Evolutionary conservation across 2,113 vertebrate species (phyloP).

Genomic region (Varanus komodoensis): DNA sequence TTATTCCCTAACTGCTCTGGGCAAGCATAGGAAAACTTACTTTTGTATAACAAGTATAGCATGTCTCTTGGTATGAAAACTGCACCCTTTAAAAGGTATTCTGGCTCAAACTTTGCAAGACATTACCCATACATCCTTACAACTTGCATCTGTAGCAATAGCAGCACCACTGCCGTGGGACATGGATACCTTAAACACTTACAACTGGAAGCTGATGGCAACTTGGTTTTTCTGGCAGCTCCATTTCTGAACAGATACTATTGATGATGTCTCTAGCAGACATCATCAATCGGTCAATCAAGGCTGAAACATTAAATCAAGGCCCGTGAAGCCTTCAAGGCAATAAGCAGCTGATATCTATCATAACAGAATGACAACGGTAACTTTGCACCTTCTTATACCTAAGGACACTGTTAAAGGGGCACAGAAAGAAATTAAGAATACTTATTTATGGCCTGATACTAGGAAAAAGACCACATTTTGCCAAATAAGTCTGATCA

Average conservation of each 20-base stretch:
- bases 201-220: not conserved
- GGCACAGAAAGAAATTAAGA: no score
- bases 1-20: slow-evolving; percentile 46
- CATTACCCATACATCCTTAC: not conserved
- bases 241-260: not conserved
- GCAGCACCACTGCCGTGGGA: not conserved
- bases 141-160: not conserved
- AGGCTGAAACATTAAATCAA: not conserved
- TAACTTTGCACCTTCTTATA: not conserved
- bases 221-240: not conserved
- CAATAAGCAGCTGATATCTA: not conserved
- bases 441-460: no score
- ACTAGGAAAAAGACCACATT: no score
- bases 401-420: not conserved
- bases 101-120: not conserved
- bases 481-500: no score
- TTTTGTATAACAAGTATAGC: slow-evolving; percentile 48
- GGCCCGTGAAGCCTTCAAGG: not conserved
- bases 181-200: not conserved
- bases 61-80: slow-evolving; percentile 36
- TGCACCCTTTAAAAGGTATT: not conserved
- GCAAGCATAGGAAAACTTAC: slow-evolving; percentile 26
- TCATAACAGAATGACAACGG: not conserved
- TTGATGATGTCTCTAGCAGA: not conserved
- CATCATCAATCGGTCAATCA: not conserved